phyloP scores from a whole-genome alignment of 2,113 vertebrate species.

The Eulemur macaco region DNA sequence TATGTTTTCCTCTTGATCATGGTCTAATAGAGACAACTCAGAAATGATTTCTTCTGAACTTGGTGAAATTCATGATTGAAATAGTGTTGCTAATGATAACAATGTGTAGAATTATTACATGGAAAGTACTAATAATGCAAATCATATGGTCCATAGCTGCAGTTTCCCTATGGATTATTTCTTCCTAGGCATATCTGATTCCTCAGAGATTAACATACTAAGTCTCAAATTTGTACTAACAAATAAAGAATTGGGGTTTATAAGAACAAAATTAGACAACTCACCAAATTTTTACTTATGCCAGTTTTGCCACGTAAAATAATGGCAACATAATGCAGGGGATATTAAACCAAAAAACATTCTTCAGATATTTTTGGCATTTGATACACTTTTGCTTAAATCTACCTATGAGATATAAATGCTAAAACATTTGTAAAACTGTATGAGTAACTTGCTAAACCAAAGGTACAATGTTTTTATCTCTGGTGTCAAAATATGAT shows the following conservation, averaged over 20 bases:
- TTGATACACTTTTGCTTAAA: neutral
- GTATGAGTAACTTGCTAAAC: neutral
- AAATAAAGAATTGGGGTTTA: conserved; percentile 14
- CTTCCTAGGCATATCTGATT: conserved; percentile 54
- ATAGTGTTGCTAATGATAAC: conserved; percentile 78
- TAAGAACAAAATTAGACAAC: conserved; percentile 44
- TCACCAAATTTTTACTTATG: conserved; percentile 39
- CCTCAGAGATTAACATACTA: conserved; percentile 60
- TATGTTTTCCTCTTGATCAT: conserved; percentile 77
- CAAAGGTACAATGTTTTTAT: neutral
- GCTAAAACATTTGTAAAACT: conserved; percentile 26
- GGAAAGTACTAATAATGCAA: conserved; percentile 75
- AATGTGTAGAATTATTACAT: conserved; percentile 76
- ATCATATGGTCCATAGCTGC: conserved; percentile 62
- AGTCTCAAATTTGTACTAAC: conserved; percentile 59
- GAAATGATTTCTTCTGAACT: conserved; percentile 78
- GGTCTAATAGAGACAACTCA: conserved; percentile 74
- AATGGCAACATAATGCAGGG: neutral
- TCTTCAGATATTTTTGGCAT: conserved; percentile 31
- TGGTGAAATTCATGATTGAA: conserved; percentile 77
- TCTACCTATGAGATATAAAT: neutral
- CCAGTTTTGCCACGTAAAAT: conserved; percentile 20
- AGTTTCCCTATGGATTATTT: conserved; percentile 40
- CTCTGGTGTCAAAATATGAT: neutral
- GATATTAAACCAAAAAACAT: neutral